These are phyloP conservation scores for Tanypteryx hageni DNA, from an alignment of 2,888 invertebrate genomes.

Conservation along the genomic window DNA sequence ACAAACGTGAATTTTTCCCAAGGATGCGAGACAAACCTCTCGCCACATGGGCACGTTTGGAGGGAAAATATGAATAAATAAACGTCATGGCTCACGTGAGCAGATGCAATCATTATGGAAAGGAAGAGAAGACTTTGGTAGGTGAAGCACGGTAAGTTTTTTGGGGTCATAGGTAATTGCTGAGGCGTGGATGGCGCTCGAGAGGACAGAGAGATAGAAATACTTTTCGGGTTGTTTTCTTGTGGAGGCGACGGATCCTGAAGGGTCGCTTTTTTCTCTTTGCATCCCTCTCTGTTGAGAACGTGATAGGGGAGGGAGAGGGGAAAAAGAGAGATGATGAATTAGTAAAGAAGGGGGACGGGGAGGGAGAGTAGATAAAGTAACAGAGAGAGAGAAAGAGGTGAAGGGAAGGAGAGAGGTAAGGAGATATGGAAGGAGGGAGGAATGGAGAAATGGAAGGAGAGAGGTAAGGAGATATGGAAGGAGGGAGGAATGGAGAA, in stretches of 20 bases:
- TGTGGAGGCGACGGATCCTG: background rate
- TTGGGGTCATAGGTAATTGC: background rate
- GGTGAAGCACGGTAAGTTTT: background rate
- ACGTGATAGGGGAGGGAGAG: background rate
- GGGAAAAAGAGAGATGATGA: background rate
- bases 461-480: too few species aligned
- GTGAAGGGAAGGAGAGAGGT: background rate
- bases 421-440: too few species aligned
- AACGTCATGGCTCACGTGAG: background rate
- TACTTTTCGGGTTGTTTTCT: background rate
- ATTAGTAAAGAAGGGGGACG: background rate
- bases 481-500: too few species aligned
- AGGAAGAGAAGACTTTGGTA: background rate
- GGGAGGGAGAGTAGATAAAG: too few species aligned
- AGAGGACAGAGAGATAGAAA: background rate
- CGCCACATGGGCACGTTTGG: too few species aligned
- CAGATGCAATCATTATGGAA: background rate
- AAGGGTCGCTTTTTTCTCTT: background rate
- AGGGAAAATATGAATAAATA: background rate
- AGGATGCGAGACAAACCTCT: too few species aligned
- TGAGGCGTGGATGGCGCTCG: background rate
- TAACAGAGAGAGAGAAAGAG: too few species aligned
- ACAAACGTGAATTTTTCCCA: too few species aligned
- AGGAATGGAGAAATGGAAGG: too few species aligned
- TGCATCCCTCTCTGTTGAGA: background rate